A percentile compares a stretch with the other conserved stretches of the same genome.
Evolutionary conservation across 2,797 vertebrate genomes (phyloP).

Genomic region (Scolopax bukidnonensis): DNA sequence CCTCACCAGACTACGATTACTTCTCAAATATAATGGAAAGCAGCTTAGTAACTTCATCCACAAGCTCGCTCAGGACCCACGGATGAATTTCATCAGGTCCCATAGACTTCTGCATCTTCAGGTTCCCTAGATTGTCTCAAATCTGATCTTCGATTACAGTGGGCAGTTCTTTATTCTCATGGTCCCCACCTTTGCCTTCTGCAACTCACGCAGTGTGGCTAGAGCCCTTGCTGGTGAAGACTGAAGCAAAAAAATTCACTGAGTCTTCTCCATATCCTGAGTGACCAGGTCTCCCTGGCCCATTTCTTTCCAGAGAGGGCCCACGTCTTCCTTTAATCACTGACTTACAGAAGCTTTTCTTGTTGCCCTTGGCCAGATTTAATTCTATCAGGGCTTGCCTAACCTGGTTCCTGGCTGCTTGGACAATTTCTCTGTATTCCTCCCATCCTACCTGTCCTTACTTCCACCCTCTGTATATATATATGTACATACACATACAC

Average conservation of each 20-base stretch:
- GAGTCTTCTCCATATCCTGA: not conserved
- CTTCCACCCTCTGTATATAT: not conserved
- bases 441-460: not conserved
- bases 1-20: not conserved
- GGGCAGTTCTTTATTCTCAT: not conserved
- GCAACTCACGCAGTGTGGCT: not conserved
- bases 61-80: not conserved
- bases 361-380: not conserved
- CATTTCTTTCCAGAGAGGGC: not conserved
- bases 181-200: not conserved
- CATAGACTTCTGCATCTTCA: not conserved
- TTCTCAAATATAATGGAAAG: not conserved
- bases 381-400: not conserved
- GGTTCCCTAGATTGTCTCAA: not conserved
- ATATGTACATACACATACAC: too few relatives aligned
- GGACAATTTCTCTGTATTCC: not conserved
- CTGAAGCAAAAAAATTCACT: not conserved
- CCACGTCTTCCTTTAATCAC: not conserved
- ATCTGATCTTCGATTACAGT: not conserved
- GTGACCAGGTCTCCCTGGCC: not conserved
- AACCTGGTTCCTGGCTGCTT: not conserved
- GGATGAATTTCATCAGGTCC: not conserved
- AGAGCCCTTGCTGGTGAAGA: not conserved
- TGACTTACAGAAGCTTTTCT: not conserved
- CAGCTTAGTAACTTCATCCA: not conserved